These are phyloP conservation scores for Pseudobourletiella spinata DNA, from an alignment of 1,140 invertebrate genomes.

Conservation along the genomic window DNA sequence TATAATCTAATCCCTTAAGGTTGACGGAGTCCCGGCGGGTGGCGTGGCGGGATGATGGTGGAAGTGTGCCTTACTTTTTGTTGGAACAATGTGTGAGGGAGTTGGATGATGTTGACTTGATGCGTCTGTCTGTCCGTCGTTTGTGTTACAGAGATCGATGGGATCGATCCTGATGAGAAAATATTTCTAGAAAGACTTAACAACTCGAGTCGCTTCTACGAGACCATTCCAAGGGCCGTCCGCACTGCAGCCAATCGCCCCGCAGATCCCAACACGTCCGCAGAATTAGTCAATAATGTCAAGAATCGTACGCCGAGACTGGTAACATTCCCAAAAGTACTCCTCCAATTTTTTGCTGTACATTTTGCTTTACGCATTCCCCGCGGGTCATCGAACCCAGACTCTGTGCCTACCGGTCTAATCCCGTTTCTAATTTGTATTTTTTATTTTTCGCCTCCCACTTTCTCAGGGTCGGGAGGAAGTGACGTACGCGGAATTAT, in stretches of 20 bases:
- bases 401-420: no score
- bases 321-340: constrained; percentile 20
- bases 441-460: no score
- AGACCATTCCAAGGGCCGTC: constrained; percentile 35
- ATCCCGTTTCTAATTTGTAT: no score
- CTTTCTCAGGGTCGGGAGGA: constrained; percentile 44
- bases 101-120: not conserved
- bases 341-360: not conserved
- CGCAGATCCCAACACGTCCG: constrained; percentile 25
- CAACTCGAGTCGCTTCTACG: constrained; percentile 34
- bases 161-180: constrained; percentile 36
- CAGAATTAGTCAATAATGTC: constrained; percentile 34
- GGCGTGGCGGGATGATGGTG: no score
- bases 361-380: not conserved
- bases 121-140: not conserved
- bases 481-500: constrained; percentile 51
- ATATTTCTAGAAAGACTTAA: constrained; percentile 35
- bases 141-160: constrained; percentile 28
- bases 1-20: no score
- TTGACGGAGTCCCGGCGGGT: no score
- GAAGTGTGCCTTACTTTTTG: no score
- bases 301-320: constrained; percentile 25
- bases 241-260: constrained; percentile 26
- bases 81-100: no score
- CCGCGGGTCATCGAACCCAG: not conserved